These are phyloP conservation scores for Sphaerodactylus townsendi DNA, from an alignment of 2,113 vertebrate genomes.

Conservation along the genomic window DNA sequence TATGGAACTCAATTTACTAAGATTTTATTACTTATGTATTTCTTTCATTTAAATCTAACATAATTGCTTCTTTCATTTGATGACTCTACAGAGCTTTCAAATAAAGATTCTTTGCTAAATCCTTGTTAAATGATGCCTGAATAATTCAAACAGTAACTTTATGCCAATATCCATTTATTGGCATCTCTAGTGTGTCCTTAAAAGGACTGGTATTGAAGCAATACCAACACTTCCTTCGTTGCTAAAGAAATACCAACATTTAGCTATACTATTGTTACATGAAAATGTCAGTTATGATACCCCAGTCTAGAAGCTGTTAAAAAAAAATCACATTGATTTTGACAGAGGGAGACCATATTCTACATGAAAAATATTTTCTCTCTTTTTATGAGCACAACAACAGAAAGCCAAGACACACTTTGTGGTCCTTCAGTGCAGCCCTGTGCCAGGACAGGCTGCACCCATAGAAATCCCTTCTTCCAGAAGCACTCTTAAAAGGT, in stretches of 20 bases:
- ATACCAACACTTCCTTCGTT: background rate
- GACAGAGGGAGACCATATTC: background rate
- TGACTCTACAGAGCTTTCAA: background rate
- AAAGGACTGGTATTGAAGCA: background rate
- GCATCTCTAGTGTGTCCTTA: background rate
- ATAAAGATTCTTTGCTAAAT: no score
- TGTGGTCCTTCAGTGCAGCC: background rate
- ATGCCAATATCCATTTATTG: background rate
- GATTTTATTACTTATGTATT: conserved; percentile 3
- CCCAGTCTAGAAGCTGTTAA: background rate
- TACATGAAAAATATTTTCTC: background rate
- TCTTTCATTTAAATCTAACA: conserved; percentile 1
- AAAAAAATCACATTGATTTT: background rate
- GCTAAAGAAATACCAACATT: background rate
- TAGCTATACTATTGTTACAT: background rate
- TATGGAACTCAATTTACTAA: background rate
- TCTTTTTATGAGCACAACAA: background rate
- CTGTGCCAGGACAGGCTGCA: background rate
- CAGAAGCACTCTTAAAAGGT: background rate
- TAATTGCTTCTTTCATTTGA: background rate
- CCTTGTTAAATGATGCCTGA: background rate
- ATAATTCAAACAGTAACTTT: background rate
- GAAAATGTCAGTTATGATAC: background rate
- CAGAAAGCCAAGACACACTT: background rate
- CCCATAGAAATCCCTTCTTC: background rate